Evolutionary conservation across 2,113 vertebrate species (phyloP).

Genomic region (Abramis brama): DNA sequence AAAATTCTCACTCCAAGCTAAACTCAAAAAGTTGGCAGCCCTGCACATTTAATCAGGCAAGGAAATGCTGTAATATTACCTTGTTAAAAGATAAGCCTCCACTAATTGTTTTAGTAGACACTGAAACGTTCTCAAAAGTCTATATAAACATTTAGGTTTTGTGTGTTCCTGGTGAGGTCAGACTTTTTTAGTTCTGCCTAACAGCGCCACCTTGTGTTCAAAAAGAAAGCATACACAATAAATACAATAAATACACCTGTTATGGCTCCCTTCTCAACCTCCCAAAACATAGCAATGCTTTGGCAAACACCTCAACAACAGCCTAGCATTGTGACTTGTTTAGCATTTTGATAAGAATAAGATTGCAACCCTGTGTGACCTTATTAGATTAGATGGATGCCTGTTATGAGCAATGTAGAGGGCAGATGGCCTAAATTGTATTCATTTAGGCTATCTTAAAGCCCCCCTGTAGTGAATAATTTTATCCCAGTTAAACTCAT

Average conservation of each 20-base stretch:
- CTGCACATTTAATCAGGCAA: not conserved
- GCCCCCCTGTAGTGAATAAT: too few species aligned
- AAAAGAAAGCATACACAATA: not conserved
- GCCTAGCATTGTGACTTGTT: not conserved
- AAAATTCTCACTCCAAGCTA: too few species aligned
- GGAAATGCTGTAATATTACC: not conserved
- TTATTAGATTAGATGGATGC: not conserved
- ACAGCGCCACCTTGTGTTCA: slow-evolving; percentile 15
- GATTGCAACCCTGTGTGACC: not conserved
- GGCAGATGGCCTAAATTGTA: not conserved
- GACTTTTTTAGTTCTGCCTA: not conserved
- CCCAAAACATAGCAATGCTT: not conserved
- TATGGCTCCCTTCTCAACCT: not conserved
- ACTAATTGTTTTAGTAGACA: not conserved
- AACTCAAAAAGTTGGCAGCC: too few species aligned
- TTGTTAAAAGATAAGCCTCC: not conserved
- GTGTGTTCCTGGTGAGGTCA: not conserved
- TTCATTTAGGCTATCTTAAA: not conserved
- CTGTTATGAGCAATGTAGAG: not conserved
- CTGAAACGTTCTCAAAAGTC: not conserved
- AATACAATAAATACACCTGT: not conserved
- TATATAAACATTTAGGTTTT: not conserved
- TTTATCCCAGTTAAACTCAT: too few species aligned
- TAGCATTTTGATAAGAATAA: not conserved
- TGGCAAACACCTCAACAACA: not conserved